Conservation (phyloP, 2,113 vertebrate species). For the Nothoprocta pentlandii region DNA sequence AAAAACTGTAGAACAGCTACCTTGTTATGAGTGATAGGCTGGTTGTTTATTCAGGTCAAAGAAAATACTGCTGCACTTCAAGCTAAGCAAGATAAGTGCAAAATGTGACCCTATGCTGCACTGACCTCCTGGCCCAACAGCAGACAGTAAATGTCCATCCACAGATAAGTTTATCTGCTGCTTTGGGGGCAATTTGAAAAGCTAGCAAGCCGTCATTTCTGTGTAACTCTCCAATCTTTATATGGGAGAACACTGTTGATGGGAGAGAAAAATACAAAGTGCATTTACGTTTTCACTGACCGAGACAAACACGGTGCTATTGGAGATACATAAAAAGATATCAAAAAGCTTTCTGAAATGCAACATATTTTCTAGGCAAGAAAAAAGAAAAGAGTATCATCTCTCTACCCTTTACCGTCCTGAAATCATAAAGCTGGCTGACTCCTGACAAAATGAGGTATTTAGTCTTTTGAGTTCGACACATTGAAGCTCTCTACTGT, state of each 20-base stretch:
- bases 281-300: background rate
- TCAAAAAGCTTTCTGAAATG: background rate
- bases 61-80: slow-evolving; percentile 2
- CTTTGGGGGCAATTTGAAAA: background rate
- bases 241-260: background rate
- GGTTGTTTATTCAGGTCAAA: slow-evolving; percentile 2
- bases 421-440: background rate
- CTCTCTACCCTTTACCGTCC: background rate
- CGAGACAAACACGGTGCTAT: background rate
- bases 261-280: background rate
- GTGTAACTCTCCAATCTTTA: background rate
- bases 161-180: background rate
- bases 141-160: background rate
- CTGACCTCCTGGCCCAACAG: background rate
- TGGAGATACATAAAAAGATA: background rate
- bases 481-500: background rate
- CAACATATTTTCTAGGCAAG: background rate
- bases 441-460: background rate
- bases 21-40: slow-evolving; percentile 10
- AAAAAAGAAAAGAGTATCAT: background rate
- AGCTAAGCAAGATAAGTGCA: background rate
- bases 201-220: background rate
- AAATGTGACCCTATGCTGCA: background rate
- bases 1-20: slow-evolving; percentile 10
- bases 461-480: background rate